phyloP scores from a whole-genome alignment of 2,113 vertebrate species.

The Perccottus glenii region DNA sequence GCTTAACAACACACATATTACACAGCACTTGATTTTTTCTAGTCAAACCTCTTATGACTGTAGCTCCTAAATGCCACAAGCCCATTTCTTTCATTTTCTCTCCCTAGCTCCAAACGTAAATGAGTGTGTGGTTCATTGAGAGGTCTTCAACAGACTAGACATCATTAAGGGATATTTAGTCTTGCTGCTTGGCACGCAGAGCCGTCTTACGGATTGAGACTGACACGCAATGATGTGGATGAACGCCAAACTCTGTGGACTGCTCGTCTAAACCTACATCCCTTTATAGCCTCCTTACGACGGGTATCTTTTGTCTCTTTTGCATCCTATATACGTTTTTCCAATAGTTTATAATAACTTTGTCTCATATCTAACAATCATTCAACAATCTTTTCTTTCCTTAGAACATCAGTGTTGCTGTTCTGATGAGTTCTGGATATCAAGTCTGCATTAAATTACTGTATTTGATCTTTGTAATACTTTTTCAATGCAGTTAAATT shows the following conservation, averaged over 20 bases:
- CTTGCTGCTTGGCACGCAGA: slow-evolving; percentile 49
- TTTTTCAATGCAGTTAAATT: neutral
- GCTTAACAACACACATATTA: neutral
- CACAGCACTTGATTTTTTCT: slow-evolving; percentile 7
- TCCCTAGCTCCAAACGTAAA: slow-evolving; percentile 27
- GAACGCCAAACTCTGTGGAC: slow-evolving; percentile 34
- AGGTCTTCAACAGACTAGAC: slow-evolving; percentile 44
- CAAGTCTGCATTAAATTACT: neutral
- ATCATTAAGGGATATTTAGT: slow-evolving; percentile 52
- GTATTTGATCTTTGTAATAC: neutral
- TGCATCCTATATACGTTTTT: neutral
- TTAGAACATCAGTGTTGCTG: neutral
- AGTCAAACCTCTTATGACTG: slow-evolving; percentile 17
- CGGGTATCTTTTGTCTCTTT: slow-evolving; percentile 10
- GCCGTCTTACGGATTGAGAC: slow-evolving; percentile 16
- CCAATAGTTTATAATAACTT: slow-evolving; percentile 1
- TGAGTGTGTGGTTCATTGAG: slow-evolving; percentile 34
- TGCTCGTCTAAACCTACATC: slow-evolving; percentile 16
- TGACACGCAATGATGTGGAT: slow-evolving; percentile 47
- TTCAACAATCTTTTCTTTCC: neutral
- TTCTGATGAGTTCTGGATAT: neutral
- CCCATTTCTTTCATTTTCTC: slow-evolving; percentile 15
- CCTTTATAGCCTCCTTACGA: slow-evolving; percentile 12
- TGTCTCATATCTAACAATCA: neutral
- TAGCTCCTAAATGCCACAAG: slow-evolving; percentile 28